A percentile compares a stretch with the other conserved stretches of the same genome.
These are phyloP conservation scores for Cyprinodon variegatus DNA, from an alignment of 2,113 vertebrate genomes.

Conservation along the genomic window DNA sequence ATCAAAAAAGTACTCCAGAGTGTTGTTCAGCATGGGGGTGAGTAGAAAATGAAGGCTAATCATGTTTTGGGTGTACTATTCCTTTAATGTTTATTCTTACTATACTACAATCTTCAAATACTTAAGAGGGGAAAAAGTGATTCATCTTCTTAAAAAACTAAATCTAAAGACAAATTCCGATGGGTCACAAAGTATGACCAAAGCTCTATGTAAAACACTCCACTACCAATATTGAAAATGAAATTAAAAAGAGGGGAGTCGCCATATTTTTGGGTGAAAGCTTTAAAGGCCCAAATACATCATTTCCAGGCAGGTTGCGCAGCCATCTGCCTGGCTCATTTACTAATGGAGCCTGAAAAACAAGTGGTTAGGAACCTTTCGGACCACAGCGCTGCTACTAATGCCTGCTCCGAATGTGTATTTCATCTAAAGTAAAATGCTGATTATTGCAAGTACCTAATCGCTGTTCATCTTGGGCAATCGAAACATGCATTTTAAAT, in stretches of 20 bases:
- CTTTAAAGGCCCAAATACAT: constrained; percentile 33
- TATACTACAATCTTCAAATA: not conserved
- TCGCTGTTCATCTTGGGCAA: not conserved
- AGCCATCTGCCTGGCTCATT: constrained; percentile 38
- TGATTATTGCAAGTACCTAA: not conserved
- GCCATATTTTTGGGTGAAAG: constrained; percentile 39
- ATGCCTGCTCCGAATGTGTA: not conserved
- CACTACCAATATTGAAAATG: constrained; percentile 66
- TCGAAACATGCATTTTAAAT: not conserved
- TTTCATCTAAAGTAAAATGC: not conserved
- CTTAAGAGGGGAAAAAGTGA: not conserved
- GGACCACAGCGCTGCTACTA: constrained; percentile 29
- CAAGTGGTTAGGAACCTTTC: constrained; percentile 24
- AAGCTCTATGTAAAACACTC: constrained; percentile 51
- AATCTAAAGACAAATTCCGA: constrained; percentile 26
- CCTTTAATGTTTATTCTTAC: not conserved
- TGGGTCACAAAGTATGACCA: constrained; percentile 37
- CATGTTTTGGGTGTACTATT: too few species aligned
- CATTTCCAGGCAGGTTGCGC: constrained; percentile 41
- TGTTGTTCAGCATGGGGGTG: too few species aligned
- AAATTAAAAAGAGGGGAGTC: constrained; percentile 61
- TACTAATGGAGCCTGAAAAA: constrained; percentile 40
- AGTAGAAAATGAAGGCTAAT: too few species aligned
- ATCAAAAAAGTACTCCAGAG: too few species aligned
- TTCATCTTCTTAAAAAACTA: constrained; percentile 9